phyloP scores from a whole-genome alignment of 2,797 vertebrate genomes.

The Danio aesculapii region DNA sequence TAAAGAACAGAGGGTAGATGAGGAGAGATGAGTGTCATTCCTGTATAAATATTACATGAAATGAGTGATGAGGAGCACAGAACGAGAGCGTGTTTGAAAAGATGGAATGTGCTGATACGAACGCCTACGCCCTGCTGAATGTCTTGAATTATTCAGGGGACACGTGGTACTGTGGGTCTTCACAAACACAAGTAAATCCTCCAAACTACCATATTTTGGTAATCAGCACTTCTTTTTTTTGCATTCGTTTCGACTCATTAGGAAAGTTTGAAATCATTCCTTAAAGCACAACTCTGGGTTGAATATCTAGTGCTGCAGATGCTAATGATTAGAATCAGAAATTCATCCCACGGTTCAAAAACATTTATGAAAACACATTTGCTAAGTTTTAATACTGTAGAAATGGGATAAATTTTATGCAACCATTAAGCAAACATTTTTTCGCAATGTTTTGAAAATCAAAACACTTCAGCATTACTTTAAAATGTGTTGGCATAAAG shows the following conservation, averaged over 20 bases:
- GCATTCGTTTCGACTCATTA: background rate
- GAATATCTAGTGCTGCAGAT: background rate
- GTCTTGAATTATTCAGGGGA: conserved; percentile 10
- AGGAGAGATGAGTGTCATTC: conserved; percentile 19
- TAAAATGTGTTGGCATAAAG: background rate
- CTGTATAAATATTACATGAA: conserved; percentile 27
- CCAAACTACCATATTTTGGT: background rate
- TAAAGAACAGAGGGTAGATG: conserved; percentile 42
- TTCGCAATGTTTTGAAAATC: background rate
- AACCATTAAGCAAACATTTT: background rate
- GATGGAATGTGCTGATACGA: conserved; percentile 29
- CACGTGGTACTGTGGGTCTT: conserved; percentile 9
- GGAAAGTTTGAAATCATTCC: background rate
- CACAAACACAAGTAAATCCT: conserved; percentile 1
- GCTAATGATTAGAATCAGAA: conserved; percentile 17
- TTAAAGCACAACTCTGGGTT: background rate
- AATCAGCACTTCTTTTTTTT: background rate
- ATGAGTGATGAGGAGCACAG: conserved; percentile 21
- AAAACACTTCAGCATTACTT: background rate
- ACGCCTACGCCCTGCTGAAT: background rate
- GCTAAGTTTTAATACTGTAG: background rate
- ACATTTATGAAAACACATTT: background rate
- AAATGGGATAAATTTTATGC: background rate
- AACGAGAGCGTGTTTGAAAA: background rate
- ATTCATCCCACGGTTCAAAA: background rate